phyloP scores from a whole-genome alignment of 2,888 invertebrate genomes.

The Tetranychus truncatus region DNA sequence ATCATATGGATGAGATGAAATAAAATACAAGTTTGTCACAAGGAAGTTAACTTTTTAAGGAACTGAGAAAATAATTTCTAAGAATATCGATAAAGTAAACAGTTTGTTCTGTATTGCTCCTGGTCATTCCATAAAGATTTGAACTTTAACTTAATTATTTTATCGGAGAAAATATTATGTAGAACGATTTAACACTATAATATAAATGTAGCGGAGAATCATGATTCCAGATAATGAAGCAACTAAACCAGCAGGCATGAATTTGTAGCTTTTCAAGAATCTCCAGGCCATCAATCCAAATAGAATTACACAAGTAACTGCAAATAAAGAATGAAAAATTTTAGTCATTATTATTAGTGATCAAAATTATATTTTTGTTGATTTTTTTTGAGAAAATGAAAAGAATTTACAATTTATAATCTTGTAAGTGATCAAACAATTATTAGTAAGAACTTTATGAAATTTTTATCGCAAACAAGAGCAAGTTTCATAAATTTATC shows the following conservation, averaged over 20 bases:
- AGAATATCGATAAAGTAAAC: too few species aligned
- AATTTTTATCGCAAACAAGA: neutral
- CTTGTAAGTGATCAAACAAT: neutral
- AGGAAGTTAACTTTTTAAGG: too few species aligned
- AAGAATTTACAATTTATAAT: neutral
- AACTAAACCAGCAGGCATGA: constrained; percentile 86
- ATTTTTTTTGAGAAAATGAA: neutral
- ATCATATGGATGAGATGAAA: too few species aligned
- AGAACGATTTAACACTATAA: neutral
- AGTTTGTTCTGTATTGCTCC: too few species aligned
- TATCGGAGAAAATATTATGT: neutral
- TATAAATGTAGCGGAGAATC: constrained; percentile 29
- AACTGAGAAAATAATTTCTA: too few species aligned
- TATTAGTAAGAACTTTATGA: neutral
- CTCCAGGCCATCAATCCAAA: constrained; percentile 83
- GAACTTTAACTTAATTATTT: too few species aligned
- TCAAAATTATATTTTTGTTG: too few species aligned
- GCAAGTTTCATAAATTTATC: neutral
- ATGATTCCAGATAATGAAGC: constrained; percentile 35
- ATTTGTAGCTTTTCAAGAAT: constrained; percentile 60
- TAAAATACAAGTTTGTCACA: too few species aligned
- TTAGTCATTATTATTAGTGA: too few species aligned
- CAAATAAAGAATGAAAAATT: constrained; percentile 7
- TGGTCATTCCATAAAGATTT: too few species aligned
- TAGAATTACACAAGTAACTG: constrained; percentile 49